These are phyloP conservation scores for Hylomyscus alleni DNA, from an alignment of 2,797 vertebrate species.

Conservation along the genomic window DNA sequence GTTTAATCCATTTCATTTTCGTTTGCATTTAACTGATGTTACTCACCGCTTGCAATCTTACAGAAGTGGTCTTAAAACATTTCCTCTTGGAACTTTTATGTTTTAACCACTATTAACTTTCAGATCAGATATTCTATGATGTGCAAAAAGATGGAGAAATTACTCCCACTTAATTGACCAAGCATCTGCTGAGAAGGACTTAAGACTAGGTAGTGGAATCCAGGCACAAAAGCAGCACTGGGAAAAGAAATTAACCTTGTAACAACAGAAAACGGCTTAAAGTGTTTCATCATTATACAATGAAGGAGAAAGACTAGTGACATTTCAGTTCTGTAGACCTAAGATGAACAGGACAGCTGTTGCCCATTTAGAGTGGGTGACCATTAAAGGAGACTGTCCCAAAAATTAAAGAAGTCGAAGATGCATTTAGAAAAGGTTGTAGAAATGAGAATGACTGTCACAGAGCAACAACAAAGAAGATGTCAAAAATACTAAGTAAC, in stretches of 20 bases:
- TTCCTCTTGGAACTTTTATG: conserved; percentile 42
- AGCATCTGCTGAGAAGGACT: background rate
- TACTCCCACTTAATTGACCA: background rate
- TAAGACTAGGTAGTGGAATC: background rate
- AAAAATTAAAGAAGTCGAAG: background rate
- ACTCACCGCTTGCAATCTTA: conserved; percentile 56
- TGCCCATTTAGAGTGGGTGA: fast-evolving
- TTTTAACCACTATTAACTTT: conserved; percentile 53
- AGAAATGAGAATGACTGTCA: background rate
- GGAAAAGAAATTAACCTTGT: conserved; percentile 13
- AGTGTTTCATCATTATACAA: background rate
- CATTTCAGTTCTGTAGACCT: background rate
- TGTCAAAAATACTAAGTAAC: background rate
- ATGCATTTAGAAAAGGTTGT: background rate
- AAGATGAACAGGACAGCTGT: background rate
- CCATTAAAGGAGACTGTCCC: background rate
- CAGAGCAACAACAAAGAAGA: background rate
- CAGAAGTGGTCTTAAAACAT: conserved; percentile 54
- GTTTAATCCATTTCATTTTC: conserved; percentile 67
- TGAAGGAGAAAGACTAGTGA: background rate
- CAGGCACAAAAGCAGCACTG: background rate
- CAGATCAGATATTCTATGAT: conserved; percentile 35
- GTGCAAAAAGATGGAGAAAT: conserved; percentile 1
- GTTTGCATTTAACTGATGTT: conserved; percentile 67
- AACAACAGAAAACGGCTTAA: background rate